These are phyloP conservation scores for Ochropleura leucogaster DNA, from an alignment of 2,888 invertebrate genomes.

Conservation along the genomic window DNA sequence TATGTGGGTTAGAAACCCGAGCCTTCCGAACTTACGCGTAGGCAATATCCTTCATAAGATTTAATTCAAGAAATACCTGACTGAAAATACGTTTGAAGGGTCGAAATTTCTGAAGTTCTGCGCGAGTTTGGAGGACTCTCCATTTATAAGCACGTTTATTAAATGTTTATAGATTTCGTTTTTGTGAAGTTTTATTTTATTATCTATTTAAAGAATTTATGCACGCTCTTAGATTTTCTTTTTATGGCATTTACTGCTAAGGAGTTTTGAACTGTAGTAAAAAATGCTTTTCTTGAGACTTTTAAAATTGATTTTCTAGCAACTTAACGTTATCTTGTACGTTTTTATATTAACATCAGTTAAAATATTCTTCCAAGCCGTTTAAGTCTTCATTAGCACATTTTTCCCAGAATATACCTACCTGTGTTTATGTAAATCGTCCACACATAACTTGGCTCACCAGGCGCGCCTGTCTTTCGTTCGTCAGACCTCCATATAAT, in stretches of 20 bases:
- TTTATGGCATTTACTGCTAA: neutral
- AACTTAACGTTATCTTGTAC: neutral
- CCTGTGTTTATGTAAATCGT: constrained; percentile 16
- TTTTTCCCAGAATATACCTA: constrained; percentile 14
- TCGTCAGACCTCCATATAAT: constrained; percentile 78
- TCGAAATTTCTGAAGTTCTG: constrained; percentile 59
- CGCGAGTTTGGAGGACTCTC: constrained; percentile 47
- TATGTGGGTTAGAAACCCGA: constrained; percentile 52
- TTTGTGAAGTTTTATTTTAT: constrained; percentile 31
- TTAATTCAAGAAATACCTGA: constrained; percentile 67
- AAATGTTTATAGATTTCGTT: constrained; percentile 56
- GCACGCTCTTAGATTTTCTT: constrained; percentile 14
- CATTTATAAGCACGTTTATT: constrained; percentile 53
- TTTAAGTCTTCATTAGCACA: constrained; percentile 11
- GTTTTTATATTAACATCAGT: neutral
- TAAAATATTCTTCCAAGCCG: neutral
- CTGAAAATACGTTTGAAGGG: constrained; percentile 59
- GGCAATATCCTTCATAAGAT: constrained; percentile 61
- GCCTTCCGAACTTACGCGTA: constrained; percentile 53
- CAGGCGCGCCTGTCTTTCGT: constrained; percentile 70
- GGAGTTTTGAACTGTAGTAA: constrained; percentile 21
- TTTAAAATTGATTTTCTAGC: neutral
- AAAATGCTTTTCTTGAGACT: neutral
- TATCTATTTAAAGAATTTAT: constrained; percentile 18
- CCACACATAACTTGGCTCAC: constrained; percentile 22